These are phyloP conservation scores for Syritta pipiens DNA, from an alignment of 2,888 invertebrate genomes.

Conservation along the genomic window DNA sequence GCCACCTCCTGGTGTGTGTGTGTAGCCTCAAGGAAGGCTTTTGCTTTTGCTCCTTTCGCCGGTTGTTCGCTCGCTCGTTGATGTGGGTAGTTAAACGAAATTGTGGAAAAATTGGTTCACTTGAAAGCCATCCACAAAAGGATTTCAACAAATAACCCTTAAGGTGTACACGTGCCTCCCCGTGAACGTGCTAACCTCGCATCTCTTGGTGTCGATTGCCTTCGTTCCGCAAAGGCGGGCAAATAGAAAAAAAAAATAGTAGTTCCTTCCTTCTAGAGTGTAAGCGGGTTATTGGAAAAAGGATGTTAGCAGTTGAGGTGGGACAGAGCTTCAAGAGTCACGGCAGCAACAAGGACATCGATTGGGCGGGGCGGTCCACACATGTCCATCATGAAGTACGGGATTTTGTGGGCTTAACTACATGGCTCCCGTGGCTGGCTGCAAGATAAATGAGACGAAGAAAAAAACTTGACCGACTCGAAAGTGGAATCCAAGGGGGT, in stretches of 20 bases:
- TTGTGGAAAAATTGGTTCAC: conserved; percentile 63
- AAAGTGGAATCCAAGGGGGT: conserved; percentile 16
- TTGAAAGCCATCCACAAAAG: conserved; percentile 52
- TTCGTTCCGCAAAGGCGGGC: conserved; percentile 27
- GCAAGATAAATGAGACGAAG: conserved; percentile 38
- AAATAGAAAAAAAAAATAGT: conserved; percentile 24
- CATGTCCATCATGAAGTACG: conserved; percentile 42
- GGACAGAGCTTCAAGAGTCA: conserved; percentile 37
- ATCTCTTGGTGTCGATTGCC: conserved; percentile 33
- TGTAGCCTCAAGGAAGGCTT: conserved; percentile 50
- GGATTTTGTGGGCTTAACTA: conserved; percentile 52
- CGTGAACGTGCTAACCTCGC: conserved; percentile 39
- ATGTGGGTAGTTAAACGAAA: conserved; percentile 53
- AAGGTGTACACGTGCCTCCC: conserved; percentile 64
- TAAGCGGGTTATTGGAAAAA: conserved; percentile 15
- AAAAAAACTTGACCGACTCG: not conserved
- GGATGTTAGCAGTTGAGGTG: not conserved
- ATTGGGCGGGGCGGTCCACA: conserved; percentile 30
- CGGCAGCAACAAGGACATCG: conserved; percentile 28
- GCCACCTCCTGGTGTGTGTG: conserved; percentile 28
- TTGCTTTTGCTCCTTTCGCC: conserved; percentile 40
- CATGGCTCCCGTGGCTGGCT: conserved; percentile 41
- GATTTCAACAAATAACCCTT: conserved; percentile 60
- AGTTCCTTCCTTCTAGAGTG: not conserved
- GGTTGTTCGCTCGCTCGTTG: conserved; percentile 21